phyloP scores from a whole-genome alignment of 92 coral and sea anemone species.

The Micromussa lordhowensis region DNA sequence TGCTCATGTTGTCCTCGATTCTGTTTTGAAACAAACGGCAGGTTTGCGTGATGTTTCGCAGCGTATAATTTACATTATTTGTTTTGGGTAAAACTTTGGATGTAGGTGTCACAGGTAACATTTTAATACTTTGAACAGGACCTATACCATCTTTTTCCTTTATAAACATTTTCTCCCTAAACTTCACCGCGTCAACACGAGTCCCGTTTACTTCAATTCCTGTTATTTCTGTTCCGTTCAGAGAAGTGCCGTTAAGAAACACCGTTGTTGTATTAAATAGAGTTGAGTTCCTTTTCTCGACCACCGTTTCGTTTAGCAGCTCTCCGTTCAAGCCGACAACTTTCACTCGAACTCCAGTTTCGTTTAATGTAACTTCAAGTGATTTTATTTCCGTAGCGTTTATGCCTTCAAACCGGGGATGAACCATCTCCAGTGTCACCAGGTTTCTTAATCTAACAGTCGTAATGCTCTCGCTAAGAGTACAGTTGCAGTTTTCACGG shows the following conservation, averaged over 20 bases:
- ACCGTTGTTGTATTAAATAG: background rate
- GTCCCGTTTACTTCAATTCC: slow-evolving; percentile 28
- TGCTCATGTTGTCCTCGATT: slow-evolving; percentile 75
- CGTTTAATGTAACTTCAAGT: slow-evolving; percentile 23
- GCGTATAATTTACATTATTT: slow-evolving; percentile 40
- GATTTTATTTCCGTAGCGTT: slow-evolving; percentile 26
- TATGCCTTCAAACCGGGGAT: slow-evolving; percentile 28
- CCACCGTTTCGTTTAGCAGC: background rate
- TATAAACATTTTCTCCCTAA: background rate
- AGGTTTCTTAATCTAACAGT: background rate
- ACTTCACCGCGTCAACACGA: slow-evolving; percentile 18
- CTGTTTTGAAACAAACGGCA: slow-evolving; percentile 57
- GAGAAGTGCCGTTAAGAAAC: slow-evolving; percentile 13
- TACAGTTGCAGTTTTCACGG: slow-evolving; percentile 40
- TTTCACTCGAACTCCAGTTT: slow-evolving; percentile 8
- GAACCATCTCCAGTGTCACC: slow-evolving; percentile 24
- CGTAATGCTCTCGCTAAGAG: slow-evolving; percentile 29
- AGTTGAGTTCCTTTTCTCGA: background rate
- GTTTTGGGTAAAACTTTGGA: slow-evolving; percentile 19
- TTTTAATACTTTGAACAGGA: slow-evolving; percentile 14
- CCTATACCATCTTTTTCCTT: background rate
- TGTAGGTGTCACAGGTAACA: slow-evolving; percentile 11
- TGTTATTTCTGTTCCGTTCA: slow-evolving; percentile 21
- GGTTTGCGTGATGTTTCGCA: slow-evolving; percentile 53
- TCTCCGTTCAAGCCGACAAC: slow-evolving; percentile 18